Base-by-base conservation (phyloP, 1,140 invertebrate genomes). In the Ceratosolen fusciceps region DNA sequence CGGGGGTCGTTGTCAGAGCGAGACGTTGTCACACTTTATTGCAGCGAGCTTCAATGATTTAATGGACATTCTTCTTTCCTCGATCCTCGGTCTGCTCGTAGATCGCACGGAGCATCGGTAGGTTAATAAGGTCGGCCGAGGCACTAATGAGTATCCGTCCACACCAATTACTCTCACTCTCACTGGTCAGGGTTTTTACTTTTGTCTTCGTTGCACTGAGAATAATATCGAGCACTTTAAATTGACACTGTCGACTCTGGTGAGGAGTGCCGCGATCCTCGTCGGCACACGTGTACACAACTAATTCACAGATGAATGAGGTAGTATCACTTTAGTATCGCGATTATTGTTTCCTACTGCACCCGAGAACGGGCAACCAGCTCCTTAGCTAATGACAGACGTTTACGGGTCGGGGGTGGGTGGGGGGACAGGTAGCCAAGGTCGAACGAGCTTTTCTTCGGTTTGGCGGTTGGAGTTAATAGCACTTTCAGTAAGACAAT, bases 161-260 rank as follows among this genome's bases (percentile, higher is more conserved):
- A 29, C 29, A 34, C 29, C 72, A 74, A 74, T 54, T 74, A 49
- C n/a, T 74, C 72, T 56, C 49, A 52, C 49, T 52, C 54, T 74
- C 71, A 73, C 71, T 73, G 29, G 12, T 71, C 26, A 72, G 56
- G 26, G 70, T 72, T 37, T n/a, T n/a, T n/a, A 47, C 10, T n/a
- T 21, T 72, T 7, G 19, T 58, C 10, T 58, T 73, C 52, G 71
- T 37, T 72, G 70, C 70, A 71, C 68, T 71, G 26, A 21, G 26
- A 70, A 49, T n/a, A n/a, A n/a, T 49, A 26, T 70, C 19, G 70
- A 54, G 49, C 49, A 73, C 43, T 73, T 54, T 8, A 24, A 37
- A 60, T 34, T 56, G 34, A 58, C 54, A 74, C 72, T 74, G 29
- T 74, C 34, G 9, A 24, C 19, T 43, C 56, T 31, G 29, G 47